phyloP scores from a whole-genome alignment of 2,797 vertebrate species.

The Xenopus petersii region DNA sequence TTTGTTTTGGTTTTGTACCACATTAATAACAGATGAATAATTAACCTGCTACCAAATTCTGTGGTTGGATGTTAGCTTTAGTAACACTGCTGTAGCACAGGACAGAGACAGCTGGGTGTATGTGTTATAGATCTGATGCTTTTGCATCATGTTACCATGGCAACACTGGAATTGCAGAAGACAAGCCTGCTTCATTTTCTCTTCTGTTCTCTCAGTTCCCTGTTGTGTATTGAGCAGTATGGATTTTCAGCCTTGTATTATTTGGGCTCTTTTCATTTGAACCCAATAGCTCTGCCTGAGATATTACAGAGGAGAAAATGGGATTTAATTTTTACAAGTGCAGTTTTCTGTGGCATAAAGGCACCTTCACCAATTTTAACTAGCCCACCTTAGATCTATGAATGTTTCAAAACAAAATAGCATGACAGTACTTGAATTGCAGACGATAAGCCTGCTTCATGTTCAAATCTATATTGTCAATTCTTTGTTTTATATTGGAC shows the following conservation, averaged over 20 bases:
- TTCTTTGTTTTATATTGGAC: too few species aligned
- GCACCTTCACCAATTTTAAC: too few species aligned
- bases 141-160: constrained; percentile 28
- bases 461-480: too few species aligned
- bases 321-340: too few species aligned
- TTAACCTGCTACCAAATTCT: background rate
- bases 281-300: background rate
- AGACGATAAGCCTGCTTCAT: too few species aligned
- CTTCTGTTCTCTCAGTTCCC: background rate
- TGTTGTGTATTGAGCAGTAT: background rate
- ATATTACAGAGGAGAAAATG: too few species aligned
- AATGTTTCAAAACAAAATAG: too few species aligned
- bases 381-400: too few species aligned
- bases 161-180: constrained; percentile 32
- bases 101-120: background rate
- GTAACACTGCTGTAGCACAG: constrained; percentile 3
- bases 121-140: background rate
- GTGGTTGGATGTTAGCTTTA: constrained; percentile 2
- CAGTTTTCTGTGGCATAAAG: too few species aligned
- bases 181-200: background rate
- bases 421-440: too few species aligned
- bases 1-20: background rate
- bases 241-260: background rate
- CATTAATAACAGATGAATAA: background rate
- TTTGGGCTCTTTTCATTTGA: background rate